Evolutionary conservation across 64 coral and sea anemone species (phyloP).

Genomic region (Pachyseris speciosa): DNA sequence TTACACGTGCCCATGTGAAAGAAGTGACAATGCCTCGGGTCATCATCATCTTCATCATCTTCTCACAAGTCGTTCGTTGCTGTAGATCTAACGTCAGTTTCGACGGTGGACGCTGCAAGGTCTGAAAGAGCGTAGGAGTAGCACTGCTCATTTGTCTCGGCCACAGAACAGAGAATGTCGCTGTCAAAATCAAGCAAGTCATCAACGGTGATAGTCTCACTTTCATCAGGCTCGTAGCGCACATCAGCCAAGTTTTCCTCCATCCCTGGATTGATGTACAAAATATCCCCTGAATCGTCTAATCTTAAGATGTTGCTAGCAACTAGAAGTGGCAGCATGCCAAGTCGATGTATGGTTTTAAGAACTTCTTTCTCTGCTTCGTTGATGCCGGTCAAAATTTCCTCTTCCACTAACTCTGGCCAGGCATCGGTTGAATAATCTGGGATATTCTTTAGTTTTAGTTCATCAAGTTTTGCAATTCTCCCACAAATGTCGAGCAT

Average conservation of each 20-base stretch:
- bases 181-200: slow-evolving; percentile 47
- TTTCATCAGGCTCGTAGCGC: slow-evolving; percentile 50
- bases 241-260: background rate
- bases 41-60: slow-evolving; percentile 6
- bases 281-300: background rate
- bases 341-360: background rate
- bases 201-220: slow-evolving; percentile 9
- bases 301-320: background rate
- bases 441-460: background rate
- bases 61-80: background rate
- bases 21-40: background rate
- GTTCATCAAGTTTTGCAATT: slow-evolving; percentile 51
- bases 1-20: background rate
- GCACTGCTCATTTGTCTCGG: slow-evolving; percentile 14
- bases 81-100: too few species aligned
- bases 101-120: background rate
- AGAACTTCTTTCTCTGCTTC: slow-evolving; percentile 27
- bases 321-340: background rate
- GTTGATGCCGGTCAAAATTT: slow-evolving; percentile 54
- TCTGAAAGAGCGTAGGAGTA: background rate
- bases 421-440: background rate
- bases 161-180: slow-evolving; percentile 6
- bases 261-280: background rate
- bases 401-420: slow-evolving; percentile 38
- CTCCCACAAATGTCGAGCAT: slow-evolving; percentile 14